Base-by-base conservation (phyloP, 2,113 vertebrate species). In the Turdus rufiventris region DNA sequence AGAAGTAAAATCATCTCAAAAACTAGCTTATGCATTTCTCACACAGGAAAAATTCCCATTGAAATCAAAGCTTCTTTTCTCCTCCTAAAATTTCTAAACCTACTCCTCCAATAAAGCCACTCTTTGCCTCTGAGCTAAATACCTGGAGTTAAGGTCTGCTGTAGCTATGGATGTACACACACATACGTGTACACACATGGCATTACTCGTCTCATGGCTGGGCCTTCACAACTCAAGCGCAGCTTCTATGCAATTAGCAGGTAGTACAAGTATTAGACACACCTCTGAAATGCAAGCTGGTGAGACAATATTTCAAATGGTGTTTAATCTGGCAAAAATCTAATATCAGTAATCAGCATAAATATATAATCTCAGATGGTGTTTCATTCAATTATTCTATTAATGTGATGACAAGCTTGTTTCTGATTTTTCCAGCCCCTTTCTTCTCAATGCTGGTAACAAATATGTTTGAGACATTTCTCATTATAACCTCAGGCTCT, bases 401-500 rank as follows among this genome's bases (percentile, higher is more conserved):
- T 40, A 71, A 83, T 38, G 58, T 2, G 4, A 61, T 18, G 43
- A 78, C 34, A 67, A 63, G 28, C 26, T 90, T 76, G 33, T 54
- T 93, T 54, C 70, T 91, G 73, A 62, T 82, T 95, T 92, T 95
- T 91, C 28, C 58, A 87, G 70, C 42, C 38, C 38, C 26, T 67
- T 83, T 94, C 81, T 85, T 91, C 61, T 72, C 66, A 24, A 56
- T 62, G 50, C 40, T 65, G 38, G 11, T 54, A 88, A 93, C 72
- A 87, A 91, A 82, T 26, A 18, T 10, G 48, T 48, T 76, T 72
- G 47, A 77, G 81, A 91, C 50, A 54, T 56, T 63, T 92, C 43
- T 93, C 56, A 58, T 9, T 23, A 56, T 26, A 92, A 87, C 77
- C 79, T 76, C 62, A 72, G 58, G 74, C 38, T 94, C 42, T 94